phyloP scores from a whole-genome alignment of 2,797 vertebrate species.

The Cephalopachus bancanus region DNA sequence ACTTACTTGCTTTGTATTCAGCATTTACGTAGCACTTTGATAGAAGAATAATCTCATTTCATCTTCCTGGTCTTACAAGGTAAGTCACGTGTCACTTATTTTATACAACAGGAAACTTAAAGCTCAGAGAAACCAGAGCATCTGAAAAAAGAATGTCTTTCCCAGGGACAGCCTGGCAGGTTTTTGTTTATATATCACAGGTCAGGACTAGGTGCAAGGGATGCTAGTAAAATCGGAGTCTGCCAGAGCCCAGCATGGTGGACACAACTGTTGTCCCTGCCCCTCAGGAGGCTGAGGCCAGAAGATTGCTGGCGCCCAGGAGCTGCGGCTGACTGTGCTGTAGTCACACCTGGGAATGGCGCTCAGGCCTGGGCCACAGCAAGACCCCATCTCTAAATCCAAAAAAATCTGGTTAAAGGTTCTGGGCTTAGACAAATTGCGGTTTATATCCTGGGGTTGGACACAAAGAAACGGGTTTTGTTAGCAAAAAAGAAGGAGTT shows the following conservation, averaged over 20 bases:
- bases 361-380: neutral
- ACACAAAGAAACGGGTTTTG: constrained; percentile 2
- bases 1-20: neutral
- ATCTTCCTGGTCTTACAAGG: neutral
- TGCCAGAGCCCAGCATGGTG: neutral
- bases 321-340: neutral
- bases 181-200: neutral
- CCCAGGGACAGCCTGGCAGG: neutral
- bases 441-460: neutral
- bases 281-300: neutral
- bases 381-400: neutral
- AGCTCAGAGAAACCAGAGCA: neutral
- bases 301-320: neutral
- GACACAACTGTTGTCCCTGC: too few relatives aligned
- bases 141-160: neutral
- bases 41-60: neutral
- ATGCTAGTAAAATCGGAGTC: neutral
- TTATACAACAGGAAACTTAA: constrained; percentile 36
- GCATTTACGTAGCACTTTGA: neutral
- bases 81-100: neutral
- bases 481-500: neutral
- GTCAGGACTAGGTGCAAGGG: neutral
- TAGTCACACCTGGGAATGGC: neutral
- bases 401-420: too few relatives aligned
- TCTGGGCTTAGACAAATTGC: neutral